A percentile compares a stretch with the other conserved stretches of the same genome.
These are phyloP conservation scores for Megalurothrips usitatus DNA, from an alignment of 2,888 invertebrate genomes.

Conservation along the genomic window DNA sequence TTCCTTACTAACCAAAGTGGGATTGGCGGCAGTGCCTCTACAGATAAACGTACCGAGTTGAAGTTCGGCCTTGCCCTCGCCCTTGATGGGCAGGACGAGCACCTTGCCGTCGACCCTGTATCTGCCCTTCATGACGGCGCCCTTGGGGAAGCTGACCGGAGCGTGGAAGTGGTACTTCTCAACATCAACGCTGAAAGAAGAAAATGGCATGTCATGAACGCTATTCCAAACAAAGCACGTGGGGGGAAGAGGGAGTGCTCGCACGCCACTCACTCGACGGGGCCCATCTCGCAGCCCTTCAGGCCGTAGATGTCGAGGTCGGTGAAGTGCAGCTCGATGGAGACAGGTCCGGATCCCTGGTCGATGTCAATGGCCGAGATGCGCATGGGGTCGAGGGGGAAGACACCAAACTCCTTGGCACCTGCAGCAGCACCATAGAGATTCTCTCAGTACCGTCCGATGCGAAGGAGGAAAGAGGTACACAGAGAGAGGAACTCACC, in stretches of 20 bases:
- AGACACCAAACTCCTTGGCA: conserved; percentile 30
- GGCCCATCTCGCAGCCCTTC: conserved; percentile 29
- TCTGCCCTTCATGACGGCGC: conserved; percentile 58
- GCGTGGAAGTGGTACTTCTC: conserved; percentile 33
- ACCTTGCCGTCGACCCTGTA: conserved; percentile 41
- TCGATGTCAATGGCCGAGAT: conserved; percentile 31
- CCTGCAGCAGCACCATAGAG: not conserved
- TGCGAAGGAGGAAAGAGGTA: not conserved
- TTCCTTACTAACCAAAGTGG: not conserved
- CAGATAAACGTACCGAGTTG: conserved; percentile 8
- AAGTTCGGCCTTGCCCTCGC: conserved; percentile 39
- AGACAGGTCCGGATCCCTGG: conserved; percentile 32
- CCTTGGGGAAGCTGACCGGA: conserved; percentile 54
- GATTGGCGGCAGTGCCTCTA: conserved; percentile 27
- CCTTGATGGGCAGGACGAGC: conserved; percentile 40
- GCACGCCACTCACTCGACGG: not conserved
- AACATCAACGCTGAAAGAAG: conserved; percentile 33
- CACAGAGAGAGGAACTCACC: not conserved
- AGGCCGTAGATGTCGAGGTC: not conserved
- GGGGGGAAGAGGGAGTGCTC: no score
- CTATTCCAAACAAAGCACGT: not conserved
- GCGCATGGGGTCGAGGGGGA: conserved; percentile 32
- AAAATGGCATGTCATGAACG: not conserved
- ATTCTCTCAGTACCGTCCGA: not conserved
- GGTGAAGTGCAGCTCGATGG: conserved; percentile 28